These are phyloP conservation scores for Synanthedon andrenaeformis DNA, from an alignment of 2,888 invertebrate genomes.

Conservation along the genomic window DNA sequence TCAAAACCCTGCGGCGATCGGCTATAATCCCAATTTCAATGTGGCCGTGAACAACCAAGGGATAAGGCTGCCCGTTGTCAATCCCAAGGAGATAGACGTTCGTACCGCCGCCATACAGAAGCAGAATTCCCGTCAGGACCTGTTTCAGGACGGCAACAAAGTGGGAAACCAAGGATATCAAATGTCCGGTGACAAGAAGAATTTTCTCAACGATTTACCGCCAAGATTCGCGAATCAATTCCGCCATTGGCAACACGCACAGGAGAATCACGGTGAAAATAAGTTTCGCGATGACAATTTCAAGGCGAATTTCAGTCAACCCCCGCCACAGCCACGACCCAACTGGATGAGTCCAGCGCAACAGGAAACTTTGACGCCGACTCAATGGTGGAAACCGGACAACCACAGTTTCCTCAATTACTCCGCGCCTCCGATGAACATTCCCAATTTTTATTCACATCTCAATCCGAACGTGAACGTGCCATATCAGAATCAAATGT, in stretches of 20 bases:
- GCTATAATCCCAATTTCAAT: constrained; percentile 33
- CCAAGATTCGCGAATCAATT: constrained; percentile 62
- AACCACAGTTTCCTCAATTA: constrained; percentile 29
- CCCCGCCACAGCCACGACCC: constrained; percentile 19
- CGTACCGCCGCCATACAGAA: constrained; percentile 60
- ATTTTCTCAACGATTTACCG: constrained; percentile 55
- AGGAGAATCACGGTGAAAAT: constrained; percentile 47
- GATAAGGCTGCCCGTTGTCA: constrained; percentile 57
- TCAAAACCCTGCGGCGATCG: constrained; percentile 29
- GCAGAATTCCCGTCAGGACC: constrained; percentile 49
- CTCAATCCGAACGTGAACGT: constrained; percentile 24
- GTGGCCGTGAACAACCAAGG: constrained; percentile 28
- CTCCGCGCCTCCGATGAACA: constrained; percentile 17
- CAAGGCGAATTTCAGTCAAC: constrained; percentile 16
- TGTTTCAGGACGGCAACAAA: constrained; percentile 47
- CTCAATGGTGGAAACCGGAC: constrained; percentile 50
- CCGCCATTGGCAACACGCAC: constrained; percentile 52
- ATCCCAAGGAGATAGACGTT: constrained; percentile 65
- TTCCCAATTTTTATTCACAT: constrained; percentile 37
- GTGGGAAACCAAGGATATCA: constrained; percentile 45
- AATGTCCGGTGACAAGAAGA: constrained; percentile 54
- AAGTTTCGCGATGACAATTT: constrained; percentile 49
- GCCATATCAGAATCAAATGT: constrained; percentile 20
- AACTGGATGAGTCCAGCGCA: constrained; percentile 21
- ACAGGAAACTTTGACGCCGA: constrained; percentile 21